Percentiles rank a stretch among this genome's conserved stretches.
Conservation (phyloP, 2,797 vertebrate species). For the Micromesistius poutassou region DNA sequence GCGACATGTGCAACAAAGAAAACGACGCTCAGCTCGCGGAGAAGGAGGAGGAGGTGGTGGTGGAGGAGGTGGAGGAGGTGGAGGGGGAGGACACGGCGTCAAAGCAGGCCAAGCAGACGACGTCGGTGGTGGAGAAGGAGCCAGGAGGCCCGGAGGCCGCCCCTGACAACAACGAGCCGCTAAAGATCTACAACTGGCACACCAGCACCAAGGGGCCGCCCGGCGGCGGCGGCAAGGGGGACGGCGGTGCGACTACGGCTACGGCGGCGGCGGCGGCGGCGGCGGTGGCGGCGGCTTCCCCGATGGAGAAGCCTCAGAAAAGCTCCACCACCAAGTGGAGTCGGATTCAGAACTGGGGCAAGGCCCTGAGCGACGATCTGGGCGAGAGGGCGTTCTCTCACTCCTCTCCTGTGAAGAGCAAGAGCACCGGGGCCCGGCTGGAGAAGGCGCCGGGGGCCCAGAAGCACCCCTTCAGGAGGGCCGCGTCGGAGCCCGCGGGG, state of each 20-base stretch:
- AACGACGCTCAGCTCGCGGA: slow-evolving; percentile 51
- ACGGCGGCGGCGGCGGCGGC: slow-evolving; percentile 55
- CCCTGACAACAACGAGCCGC: slow-evolving; percentile 45
- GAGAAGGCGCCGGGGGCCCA: slow-evolving; percentile 37
- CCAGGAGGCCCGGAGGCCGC: slow-evolving; percentile 23
- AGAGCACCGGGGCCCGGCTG: slow-evolving; percentile 50
- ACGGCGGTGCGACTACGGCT: slow-evolving; percentile 41
- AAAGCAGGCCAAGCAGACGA: slow-evolving; percentile 51
- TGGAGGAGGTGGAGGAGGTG: slow-evolving; percentile 48
- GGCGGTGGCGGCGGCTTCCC: slow-evolving; percentile 39
- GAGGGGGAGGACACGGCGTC: slow-evolving; percentile 36
- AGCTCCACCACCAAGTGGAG: slow-evolving; percentile 70
- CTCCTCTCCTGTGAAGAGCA: slow-evolving; percentile 47
- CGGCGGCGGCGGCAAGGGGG: slow-evolving; percentile 49
- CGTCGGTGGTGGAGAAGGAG: slow-evolving; percentile 57
- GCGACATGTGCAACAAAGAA: slow-evolving; percentile 74
- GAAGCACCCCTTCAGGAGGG: slow-evolving; percentile 82
- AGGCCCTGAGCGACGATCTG: slow-evolving; percentile 71
- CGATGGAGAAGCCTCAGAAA: slow-evolving; percentile 54
- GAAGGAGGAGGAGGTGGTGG: slow-evolving; percentile 42
- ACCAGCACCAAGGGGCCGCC: slow-evolving; percentile 57
- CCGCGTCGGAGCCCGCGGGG: slow-evolving; percentile 76
- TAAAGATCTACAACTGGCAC: slow-evolving; percentile 84
- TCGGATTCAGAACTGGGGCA: slow-evolving; percentile 81
- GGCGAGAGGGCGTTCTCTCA: slow-evolving; percentile 43